Evolutionary conservation across 2,113 vertebrate genomes (phyloP).

Genomic region (Saguinus imperator): DNA sequence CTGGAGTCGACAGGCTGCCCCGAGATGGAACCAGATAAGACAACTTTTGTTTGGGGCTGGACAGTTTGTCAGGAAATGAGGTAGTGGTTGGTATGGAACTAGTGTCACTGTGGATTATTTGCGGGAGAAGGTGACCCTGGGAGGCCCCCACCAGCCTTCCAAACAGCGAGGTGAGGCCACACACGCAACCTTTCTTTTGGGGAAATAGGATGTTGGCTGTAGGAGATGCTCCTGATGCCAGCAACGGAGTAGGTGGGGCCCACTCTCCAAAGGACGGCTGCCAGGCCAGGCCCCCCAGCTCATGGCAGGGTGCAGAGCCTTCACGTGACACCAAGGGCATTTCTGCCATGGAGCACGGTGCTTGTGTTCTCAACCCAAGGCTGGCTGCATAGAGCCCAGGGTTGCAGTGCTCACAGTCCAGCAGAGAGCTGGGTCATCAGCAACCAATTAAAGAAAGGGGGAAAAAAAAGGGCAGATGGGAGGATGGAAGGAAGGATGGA

Average conservation of each 20-base stretch:
- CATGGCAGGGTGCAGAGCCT: rapidly evolving
- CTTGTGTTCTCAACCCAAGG: background rate
- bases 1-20: constrained; percentile 74
- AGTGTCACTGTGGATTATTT: constrained; percentile 61
- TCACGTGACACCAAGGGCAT: background rate
- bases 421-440: background rate
- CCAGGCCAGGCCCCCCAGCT: background rate
- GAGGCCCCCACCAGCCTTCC: constrained; percentile 60
- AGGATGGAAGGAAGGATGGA: background rate
- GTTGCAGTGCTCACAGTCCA: background rate
- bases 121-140: constrained; percentile 67
- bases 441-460: background rate
- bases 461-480: background rate
- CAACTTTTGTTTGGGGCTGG: constrained; percentile 68
- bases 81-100: constrained; percentile 52
- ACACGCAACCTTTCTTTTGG: background rate
- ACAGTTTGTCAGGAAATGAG: constrained; percentile 69
- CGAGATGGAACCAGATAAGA: constrained; percentile 81
- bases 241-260: no score
- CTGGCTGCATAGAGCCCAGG: background rate
- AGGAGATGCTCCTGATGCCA: background rate
- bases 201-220: no score
- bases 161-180: background rate
- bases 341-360: rapidly evolving
- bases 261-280: background rate